These are phyloP conservation scores for Neoitamus cyanurus DNA, from an alignment of 2,888 invertebrate genomes.

Conservation along the genomic window DNA sequence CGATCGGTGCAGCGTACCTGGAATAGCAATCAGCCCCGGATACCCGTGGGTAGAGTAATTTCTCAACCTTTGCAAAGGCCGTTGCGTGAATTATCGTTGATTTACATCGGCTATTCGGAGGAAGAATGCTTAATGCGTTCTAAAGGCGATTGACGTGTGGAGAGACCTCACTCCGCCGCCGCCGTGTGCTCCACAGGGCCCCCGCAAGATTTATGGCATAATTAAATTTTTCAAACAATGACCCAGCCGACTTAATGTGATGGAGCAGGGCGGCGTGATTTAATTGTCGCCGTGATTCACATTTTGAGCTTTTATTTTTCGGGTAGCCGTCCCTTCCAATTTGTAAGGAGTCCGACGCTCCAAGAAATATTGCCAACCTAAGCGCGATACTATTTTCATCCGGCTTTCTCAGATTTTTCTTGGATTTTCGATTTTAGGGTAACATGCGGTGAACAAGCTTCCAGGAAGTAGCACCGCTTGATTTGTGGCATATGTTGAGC, in stretches of 20 bases:
- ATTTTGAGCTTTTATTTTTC: background rate
- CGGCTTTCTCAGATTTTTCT: too few relatives aligned
- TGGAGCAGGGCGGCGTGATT: background rate
- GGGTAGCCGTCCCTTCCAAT: background rate
- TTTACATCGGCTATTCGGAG: constrained; percentile 33
- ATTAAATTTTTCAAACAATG: background rate
- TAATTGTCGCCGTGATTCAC: background rate
- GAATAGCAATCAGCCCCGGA: constrained; percentile 49
- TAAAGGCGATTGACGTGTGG: constrained; percentile 6
- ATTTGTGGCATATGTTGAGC: constrained; percentile 16
- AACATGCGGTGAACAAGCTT: background rate
- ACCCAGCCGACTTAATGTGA: background rate
- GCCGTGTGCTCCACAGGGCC: background rate
- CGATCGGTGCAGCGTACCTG: constrained; percentile 46
- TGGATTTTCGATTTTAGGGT: background rate
- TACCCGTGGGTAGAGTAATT: constrained; percentile 22
- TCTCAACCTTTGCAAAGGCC: constrained; percentile 49
- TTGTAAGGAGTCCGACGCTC: background rate
- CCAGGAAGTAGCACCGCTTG: background rate
- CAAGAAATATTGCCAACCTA: background rate
- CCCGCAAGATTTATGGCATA: background rate
- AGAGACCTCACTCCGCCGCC: background rate
- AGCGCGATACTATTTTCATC: background rate
- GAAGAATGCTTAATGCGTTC: constrained; percentile 28
- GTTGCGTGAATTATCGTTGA: constrained; percentile 49